These are phyloP conservation scores for Lepus townsendii DNA, from an alignment of 2,797 vertebrate genomes.

Conservation along the genomic window DNA sequence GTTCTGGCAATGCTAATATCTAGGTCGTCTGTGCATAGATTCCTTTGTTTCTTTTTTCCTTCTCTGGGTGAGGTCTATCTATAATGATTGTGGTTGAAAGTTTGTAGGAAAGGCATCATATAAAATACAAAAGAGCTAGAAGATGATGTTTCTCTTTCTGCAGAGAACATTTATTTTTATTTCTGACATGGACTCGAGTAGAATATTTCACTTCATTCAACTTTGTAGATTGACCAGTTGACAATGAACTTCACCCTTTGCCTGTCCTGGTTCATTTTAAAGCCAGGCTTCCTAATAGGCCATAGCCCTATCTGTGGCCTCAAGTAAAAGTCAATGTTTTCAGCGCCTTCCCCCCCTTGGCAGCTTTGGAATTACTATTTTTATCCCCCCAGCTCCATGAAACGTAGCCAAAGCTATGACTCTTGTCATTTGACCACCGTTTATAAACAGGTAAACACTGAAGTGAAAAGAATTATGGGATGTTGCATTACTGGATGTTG, in stretches of 20 bases:
- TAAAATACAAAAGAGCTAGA: background rate
- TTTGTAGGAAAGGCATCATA: background rate
- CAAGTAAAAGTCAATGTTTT: background rate
- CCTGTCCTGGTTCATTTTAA: background rate
- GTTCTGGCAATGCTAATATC: background rate
- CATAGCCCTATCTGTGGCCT: background rate
- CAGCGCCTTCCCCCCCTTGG: rapidly evolving
- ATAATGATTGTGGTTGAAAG: background rate
- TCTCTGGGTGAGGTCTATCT: background rate
- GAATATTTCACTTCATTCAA: background rate
- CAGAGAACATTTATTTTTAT: background rate
- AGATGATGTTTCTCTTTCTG: background rate
- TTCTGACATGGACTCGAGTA: background rate
- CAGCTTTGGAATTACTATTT: background rate
- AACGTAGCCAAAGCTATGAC: background rate
- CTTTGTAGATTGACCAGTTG: background rate
- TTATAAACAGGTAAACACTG: background rate
- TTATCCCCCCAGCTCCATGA: background rate
- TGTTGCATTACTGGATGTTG: background rate
- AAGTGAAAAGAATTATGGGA: background rate
- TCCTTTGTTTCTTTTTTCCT: background rate
- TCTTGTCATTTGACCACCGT: background rate
- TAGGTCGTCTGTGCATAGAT: background rate
- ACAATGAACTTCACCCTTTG: background rate
- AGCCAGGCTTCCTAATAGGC: background rate